Base-by-base conservation (phyloP, 2,797 vertebrate genomes). In the Epinephelus coioides region DNA sequence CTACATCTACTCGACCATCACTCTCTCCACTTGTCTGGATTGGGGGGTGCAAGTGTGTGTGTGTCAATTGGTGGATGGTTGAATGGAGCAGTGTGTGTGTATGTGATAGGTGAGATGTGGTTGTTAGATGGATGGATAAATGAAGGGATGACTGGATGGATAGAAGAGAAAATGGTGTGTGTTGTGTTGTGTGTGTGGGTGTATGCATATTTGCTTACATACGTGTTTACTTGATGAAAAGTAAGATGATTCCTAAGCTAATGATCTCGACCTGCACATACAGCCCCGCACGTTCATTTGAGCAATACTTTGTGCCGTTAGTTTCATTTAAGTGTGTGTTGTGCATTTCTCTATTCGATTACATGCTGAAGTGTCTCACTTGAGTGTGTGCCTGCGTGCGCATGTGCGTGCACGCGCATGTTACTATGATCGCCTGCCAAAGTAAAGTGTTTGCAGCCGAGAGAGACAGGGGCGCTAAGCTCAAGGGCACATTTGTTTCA, bases 401-500 rank as follows among this genome's bases (percentile, higher is more conserved):
- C 25, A 19, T 69, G 80, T 61, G 69, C 30, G 69, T 67, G 84
- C 62, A 70, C 56, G 73, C 30, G 79, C 81, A 51, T 72, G 82
- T 79, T 85, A 85, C 94, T 91, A 94, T 95, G 91, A 92, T 93
- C 91, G 84, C 82, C 92, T 94, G 94, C 94, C 94, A 95, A 95
- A 95, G 93, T 94, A 95, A 95, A 96, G 95, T 96, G 91, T 92
- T 94, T 94, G 85, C 88, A 92, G 92, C 92, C 81, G 87, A 92
- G 94, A 92, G 89, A 85, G 91, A 91, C 88, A 92, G 93, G 85
- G 93, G 91, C 92, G 88, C 91, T 90, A 90, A 88, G 94, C 95
- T 97, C 96, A 97, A 97, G 97, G 97, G 96, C 95, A 96, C 95
- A 96, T 97, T 97, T 95, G 89, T 95, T 97, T 96, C 96, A 96